These are phyloP conservation scores for Heliocidaris erythrogramma DNA, from an alignment of 35 echinoderm and acorn worm genomes.

Conservation along the genomic window DNA sequence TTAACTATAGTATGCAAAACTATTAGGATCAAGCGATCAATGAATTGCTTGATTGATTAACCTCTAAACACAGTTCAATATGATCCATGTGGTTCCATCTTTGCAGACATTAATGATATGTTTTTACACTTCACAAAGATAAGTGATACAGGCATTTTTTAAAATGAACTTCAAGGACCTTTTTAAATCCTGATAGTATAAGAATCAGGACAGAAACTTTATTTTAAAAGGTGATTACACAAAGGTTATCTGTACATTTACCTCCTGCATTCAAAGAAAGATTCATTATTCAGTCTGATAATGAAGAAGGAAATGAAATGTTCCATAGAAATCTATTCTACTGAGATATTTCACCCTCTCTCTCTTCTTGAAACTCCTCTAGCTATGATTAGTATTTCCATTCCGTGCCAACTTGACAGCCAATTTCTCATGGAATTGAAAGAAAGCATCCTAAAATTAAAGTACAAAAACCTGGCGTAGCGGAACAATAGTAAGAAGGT, in stretches of 20 bases:
- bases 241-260: neutral
- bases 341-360: neutral
- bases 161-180: too few species aligned
- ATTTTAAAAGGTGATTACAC: neutral
- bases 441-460: neutral
- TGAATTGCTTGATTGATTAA: neutral
- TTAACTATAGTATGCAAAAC: neutral
- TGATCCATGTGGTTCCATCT: neutral
- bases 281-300: neutral
- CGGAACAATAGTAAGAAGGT: slow-evolving; percentile 2
- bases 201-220: too few species aligned
- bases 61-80: neutral
- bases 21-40: neutral
- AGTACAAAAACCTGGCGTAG: neutral
- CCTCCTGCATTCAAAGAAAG: neutral
- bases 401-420: neutral
- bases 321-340: neutral
- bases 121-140: neutral
- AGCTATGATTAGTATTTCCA: neutral
- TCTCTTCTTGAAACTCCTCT: neutral
- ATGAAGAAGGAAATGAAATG: neutral
- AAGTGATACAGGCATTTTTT: too few species aligned
- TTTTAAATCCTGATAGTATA: too few species aligned
- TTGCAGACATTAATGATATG: neutral
- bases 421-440: neutral